phyloP scores from a whole-genome alignment of 2,797 vertebrate genomes.

The Hoplostethus mediterraneus region DNA sequence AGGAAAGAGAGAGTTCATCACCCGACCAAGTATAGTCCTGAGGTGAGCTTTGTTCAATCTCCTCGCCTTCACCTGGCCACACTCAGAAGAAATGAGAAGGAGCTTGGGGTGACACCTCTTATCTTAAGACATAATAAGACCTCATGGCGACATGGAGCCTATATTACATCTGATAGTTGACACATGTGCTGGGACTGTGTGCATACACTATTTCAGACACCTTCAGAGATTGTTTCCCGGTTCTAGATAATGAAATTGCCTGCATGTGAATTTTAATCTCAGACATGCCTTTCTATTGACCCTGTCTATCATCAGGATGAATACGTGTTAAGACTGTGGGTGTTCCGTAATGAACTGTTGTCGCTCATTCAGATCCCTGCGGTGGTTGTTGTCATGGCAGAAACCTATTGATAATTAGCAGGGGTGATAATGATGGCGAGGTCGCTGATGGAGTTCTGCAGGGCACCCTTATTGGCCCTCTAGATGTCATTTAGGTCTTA shows the following conservation, averaged over 20 bases:
- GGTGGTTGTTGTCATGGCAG: neutral
- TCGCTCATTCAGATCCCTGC: neutral
- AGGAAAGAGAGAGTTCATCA: conserved; percentile 57
- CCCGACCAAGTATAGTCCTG: conserved; percentile 17
- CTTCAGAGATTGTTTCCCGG: neutral
- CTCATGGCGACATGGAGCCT: conserved; percentile 22
- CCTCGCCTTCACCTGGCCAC: conserved; percentile 40
- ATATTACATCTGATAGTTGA: conserved; percentile 17
- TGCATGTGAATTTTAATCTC: neutral
- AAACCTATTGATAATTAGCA: conserved; percentile 8
- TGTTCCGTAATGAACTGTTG: too few species aligned
- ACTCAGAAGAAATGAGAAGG: conserved; percentile 21
- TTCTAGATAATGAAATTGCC: neutral
- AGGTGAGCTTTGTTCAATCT: conserved; percentile 61
- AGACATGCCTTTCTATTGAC: too few species aligned
- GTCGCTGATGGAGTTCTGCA: neutral
- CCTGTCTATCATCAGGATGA: neutral
- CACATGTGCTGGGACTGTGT: neutral
- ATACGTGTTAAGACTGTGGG: neutral
- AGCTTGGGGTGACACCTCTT: conserved; percentile 40
- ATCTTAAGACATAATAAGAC: conserved; percentile 51
- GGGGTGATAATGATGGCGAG: conserved; percentile 1
- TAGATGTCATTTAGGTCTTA: too few species aligned
- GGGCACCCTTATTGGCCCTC: neutral
- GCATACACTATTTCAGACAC: conserved; percentile 11